phyloP scores from a whole-genome alignment of 2,113 vertebrate genomes.

The Ictidomys tridecemlineatus region DNA sequence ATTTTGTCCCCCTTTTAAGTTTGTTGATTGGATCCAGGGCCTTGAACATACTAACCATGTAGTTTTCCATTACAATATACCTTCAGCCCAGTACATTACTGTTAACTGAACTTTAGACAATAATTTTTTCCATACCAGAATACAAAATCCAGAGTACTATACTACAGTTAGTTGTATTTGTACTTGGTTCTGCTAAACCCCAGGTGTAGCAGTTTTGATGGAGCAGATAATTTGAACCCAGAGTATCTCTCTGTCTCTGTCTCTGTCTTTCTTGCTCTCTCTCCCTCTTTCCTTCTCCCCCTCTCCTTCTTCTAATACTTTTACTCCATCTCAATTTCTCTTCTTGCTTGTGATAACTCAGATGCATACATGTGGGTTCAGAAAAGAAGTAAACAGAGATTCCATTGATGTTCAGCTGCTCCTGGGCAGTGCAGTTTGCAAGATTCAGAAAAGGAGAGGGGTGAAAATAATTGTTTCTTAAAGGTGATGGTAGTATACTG shows the following conservation, averaged over 20 bases:
- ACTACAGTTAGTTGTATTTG: not conserved
- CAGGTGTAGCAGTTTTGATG: not conserved
- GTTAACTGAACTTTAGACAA: not conserved
- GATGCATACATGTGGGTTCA: not conserved
- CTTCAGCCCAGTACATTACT: not conserved
- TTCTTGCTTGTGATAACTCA: not conserved
- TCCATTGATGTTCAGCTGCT: not conserved
- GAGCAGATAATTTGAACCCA: not conserved
- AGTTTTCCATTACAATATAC: not conserved
- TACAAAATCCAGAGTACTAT: not conserved
- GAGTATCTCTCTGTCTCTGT: too few relatives aligned
- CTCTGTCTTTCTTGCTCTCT: too few relatives aligned
- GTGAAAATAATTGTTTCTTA: not conserved
- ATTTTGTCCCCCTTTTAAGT: too few relatives aligned
- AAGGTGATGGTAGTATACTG: not conserved
- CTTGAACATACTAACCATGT: not conserved
- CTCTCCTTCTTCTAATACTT: not conserved
- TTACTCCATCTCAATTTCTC: not conserved
- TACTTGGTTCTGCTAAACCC: not conserved
- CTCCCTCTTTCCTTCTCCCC: not conserved
- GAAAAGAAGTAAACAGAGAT: not conserved
- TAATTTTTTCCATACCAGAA: not conserved
- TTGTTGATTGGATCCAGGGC: not conserved
- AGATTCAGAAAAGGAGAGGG: not conserved
- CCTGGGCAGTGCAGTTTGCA: not conserved